Evolutionary conservation across 2,797 vertebrate species (phyloP).

Genomic region (Brotula barbata): DNA sequence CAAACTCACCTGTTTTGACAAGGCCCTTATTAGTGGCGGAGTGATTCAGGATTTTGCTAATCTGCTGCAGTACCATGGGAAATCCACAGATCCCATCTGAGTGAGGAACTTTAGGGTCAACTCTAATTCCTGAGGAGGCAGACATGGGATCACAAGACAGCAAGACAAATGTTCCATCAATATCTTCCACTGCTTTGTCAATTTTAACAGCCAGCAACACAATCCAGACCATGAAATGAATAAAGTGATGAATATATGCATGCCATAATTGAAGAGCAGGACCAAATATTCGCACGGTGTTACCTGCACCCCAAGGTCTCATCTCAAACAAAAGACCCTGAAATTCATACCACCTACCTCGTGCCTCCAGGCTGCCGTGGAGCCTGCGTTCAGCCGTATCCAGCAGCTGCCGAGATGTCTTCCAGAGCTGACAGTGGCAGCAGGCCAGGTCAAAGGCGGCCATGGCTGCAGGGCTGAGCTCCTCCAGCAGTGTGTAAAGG

Average conservation of each 20-base stretch:
- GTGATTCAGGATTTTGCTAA: slow-evolving; percentile 92
- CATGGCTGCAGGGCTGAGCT: slow-evolving; percentile 91
- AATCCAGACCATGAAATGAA: no score
- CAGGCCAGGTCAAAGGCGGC: slow-evolving; percentile 94
- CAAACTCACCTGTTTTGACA: slow-evolving; percentile 68
- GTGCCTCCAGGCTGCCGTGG: slow-evolving; percentile 79
- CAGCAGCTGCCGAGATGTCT: slow-evolving; percentile 92
- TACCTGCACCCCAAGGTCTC: no score
- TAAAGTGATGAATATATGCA: no score
- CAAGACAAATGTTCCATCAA: neutral
- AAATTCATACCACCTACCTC: slow-evolving; percentile 71
- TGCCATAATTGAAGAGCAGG: no score
- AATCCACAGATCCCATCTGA: slow-evolving; percentile 86
- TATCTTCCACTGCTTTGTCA: no score
- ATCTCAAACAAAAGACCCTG: neutral
- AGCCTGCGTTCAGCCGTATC: slow-evolving; percentile 91
- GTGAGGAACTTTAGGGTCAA: slow-evolving; percentile 73
- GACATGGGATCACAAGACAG: neutral
- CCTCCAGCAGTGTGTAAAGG: slow-evolving; percentile 81
- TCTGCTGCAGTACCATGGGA: slow-evolving; percentile 86
- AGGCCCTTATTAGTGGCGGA: slow-evolving; percentile 65
- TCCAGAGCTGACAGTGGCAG: slow-evolving; percentile 94
- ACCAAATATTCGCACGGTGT: no score
- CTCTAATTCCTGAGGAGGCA: slow-evolving; percentile 76
- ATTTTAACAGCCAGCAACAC: no score